These are phyloP conservation scores for Drosophila orena DNA, from an alignment of 1,140 invertebrate species.

Conservation along the genomic window DNA sequence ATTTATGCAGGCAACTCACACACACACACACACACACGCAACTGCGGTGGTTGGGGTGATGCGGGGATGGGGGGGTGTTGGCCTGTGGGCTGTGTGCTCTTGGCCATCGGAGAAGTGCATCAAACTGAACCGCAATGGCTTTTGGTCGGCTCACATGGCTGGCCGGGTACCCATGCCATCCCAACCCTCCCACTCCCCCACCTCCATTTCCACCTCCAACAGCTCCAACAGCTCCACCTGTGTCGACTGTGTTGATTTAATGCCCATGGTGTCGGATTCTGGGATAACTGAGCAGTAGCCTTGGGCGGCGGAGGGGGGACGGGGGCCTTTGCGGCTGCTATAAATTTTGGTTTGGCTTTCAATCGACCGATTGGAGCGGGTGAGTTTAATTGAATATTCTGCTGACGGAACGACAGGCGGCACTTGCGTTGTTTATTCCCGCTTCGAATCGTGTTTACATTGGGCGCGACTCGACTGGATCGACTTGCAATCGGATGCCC, in stretches of 20 bases:
- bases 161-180: conserved; percentile 1
- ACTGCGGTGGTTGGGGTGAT: not conserved
- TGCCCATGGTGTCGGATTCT: conserved; percentile 54
- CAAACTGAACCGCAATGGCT: conserved; percentile 60
- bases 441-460: conserved; percentile 49
- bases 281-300: conserved; percentile 41
- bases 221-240: not conserved
- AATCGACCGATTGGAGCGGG: conserved; percentile 59
- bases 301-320: not conserved
- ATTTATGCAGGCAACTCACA: conserved; percentile 60
- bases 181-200: not conserved
- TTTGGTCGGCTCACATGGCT: conserved; percentile 53
- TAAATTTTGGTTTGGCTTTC: conserved; percentile 76
- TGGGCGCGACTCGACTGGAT: conserved; percentile 53
- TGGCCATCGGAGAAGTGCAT: conserved; percentile 57
- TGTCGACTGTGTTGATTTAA: conserved; percentile 70
- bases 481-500: conserved; percentile 42
- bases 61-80: too few relatives aligned
- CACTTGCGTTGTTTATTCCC: conserved; percentile 19
- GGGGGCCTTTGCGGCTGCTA: conserved; percentile 49
- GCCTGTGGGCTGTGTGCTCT: not conserved
- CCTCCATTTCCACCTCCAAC: not conserved
- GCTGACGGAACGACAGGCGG: conserved; percentile 37
- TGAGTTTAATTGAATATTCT: conserved; percentile 60
- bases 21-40: conserved; percentile 19